Base-by-base conservation (phyloP, 2,113 vertebrate genomes). In the Delphinus delphis region DNA sequence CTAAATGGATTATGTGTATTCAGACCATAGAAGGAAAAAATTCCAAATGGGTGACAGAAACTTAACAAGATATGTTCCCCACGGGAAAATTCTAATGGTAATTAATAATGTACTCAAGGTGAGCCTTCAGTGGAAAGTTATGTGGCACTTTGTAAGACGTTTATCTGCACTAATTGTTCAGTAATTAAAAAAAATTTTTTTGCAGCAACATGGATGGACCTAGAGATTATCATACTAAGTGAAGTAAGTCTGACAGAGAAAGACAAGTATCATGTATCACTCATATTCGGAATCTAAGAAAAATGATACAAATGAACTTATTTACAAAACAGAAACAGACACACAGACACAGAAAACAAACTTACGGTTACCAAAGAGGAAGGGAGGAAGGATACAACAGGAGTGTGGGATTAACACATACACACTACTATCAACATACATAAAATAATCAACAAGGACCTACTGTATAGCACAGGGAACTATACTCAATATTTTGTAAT, bases 1-100 rank as follows among this genome's bases (percentile, higher is more conserved):
- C 47, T 44, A 76, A 73, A 47, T 71, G n/a, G 71, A 88, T 84
- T 76, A 82, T 13, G 14, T 63, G 33, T 38, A 79, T 41, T 55
- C 31, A 68, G 38, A 88, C 8, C 65, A 77, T 41, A 80, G 79
- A 84, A 85, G 50, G 76, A 55, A 93, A 96, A 81, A 55, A 28
- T 26, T 74, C 11, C 50, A 74, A 80, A 88, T 13, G 33, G 73
- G 17, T 85, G 41, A 92, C 5, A 85, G n/a, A 73, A 93, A 84
- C 28, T 21, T 58, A 95, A 90, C 14, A 68, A 93, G 23, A 36
- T 55, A 65, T 31, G 67, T 36, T 41, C 67, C 11, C 31, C 11
- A 20, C 6, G 26, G 36, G 20, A 74, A 58, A 60, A 70, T 55
- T 47, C 26, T 50, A 94, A 58, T 21, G 55, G 55, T 58, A 21